Evolutionary conservation across 2,888 invertebrate species (phyloP), one percentile per base, ranked within the genome.

Genomic region (Fissipunctia ypsillon): DNA sequence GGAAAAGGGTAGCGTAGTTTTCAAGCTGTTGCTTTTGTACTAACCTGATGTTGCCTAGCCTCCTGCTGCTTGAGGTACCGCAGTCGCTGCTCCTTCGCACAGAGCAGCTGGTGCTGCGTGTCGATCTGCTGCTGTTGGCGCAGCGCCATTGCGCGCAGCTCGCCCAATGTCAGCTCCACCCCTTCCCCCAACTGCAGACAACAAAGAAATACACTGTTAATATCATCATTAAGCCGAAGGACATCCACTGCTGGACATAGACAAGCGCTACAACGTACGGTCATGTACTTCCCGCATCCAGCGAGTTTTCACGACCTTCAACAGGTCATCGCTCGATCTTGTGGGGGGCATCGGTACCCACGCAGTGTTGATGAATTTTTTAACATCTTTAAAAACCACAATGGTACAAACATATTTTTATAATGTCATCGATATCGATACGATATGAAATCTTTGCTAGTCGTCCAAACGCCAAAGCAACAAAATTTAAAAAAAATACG

Each of bases 111-210:
- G 94, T 99, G 98, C 97, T 99, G 99, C 92, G 98, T 98, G 97
- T 99, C 99, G 94, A 99, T 99, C 97, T 99, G 99, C 96, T 99
- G 98, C 97, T 99, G 99, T 97, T 99, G 99, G 92, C 99, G 97
- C 95, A 98, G 97, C 94, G 99, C 99, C 99, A 99, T 99, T 95
- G 99, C 99, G 97, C 99, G 99, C 97, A 99, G 98, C 97, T 99
- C 99, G 95, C 98, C 98, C 97, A 99, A 97, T 95, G 98, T 98
- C 97, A 98, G 97, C 98, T 98, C 98, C 97, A 98, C 98, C 96
- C 98, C 98, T 97, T 98, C 98, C 97, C 98, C 98, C 98, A 98
- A 97, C 98, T 98, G 97, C 86, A 65, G 80, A 88, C 90, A 97
- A 97, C 78, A 85, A 70, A 84, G 84, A 89, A 84, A 84, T 38